Evolutionary conservation across 2,797 vertebrate genomes (phyloP).

Genomic region (Muscicapa striata): DNA sequence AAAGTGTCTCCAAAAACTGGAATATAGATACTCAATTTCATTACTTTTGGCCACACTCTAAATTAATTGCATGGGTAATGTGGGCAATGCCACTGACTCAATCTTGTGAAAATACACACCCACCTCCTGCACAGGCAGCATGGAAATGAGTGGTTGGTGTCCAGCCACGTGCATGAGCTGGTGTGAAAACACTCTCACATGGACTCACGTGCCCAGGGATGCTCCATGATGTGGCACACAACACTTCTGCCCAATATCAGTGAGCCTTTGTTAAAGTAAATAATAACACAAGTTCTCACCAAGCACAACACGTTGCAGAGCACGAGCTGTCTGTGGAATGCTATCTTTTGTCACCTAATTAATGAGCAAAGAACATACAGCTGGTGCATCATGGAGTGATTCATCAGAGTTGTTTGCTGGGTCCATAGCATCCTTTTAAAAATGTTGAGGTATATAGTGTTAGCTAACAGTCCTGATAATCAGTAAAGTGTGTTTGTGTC

Average conservation of each 20-base stretch:
- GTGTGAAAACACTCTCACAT: background rate
- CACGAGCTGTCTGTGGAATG: background rate
- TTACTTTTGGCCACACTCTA: background rate
- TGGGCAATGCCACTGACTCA: background rate
- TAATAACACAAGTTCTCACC: background rate
- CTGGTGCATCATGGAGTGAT: background rate
- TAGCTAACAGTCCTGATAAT: background rate
- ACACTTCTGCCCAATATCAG: background rate
- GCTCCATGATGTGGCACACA: rapidly evolving
- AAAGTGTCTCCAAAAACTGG: background rate
- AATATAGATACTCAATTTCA: background rate
- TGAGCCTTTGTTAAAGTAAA: background rate
- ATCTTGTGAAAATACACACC: background rate
- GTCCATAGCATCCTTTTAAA: background rate
- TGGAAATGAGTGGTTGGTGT: background rate
- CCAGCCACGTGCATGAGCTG: background rate
- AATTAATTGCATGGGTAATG: rapidly evolving
- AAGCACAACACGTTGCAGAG: background rate
- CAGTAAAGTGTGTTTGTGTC: background rate
- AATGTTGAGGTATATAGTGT: background rate
- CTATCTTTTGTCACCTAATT: background rate
- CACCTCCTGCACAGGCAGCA: background rate
- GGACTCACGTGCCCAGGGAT: rapidly evolving
- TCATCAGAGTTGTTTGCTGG: background rate
- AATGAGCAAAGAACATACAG: background rate